Evolutionary conservation across 2,888 invertebrate species (phyloP).

Genomic region (Lapara coniferarum): DNA sequence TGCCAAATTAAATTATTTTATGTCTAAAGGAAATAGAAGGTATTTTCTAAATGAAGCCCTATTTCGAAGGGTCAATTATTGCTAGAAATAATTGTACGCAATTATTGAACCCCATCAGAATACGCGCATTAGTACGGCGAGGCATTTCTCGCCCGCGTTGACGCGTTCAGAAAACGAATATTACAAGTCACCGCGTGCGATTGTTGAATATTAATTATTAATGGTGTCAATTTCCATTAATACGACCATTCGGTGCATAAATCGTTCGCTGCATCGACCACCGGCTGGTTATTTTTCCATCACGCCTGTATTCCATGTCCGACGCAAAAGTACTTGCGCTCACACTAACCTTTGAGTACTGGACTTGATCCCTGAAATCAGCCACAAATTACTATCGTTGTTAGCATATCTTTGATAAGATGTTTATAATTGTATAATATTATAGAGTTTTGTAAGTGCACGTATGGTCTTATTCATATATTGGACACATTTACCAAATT

Average conservation of each 20-base stretch:
- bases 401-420: not conserved
- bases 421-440: not conserved
- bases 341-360: slow-evolving; percentile 11
- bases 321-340: not conserved
- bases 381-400: not conserved
- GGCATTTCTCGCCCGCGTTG: no score
- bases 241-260: slow-evolving; percentile 74
- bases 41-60: not conserved
- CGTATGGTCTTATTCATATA: no score
- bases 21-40: slow-evolving; percentile 23
- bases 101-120: not conserved
- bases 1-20: slow-evolving; percentile 28
- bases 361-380: slow-evolving; percentile 5
- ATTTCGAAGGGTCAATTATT: no score
- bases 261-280: slow-evolving; percentile 69
- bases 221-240: slow-evolving; percentile 81
- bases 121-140: not conserved
- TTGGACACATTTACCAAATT: not conserved
- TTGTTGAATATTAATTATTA: no score
- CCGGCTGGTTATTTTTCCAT: slow-evolving; percentile 45
- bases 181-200: no score
- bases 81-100: no score
- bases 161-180: no score
- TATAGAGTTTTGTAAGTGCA: no score
- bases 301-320: slow-evolving; percentile 19